phyloP scores from a whole-genome alignment of 2,888 invertebrate species.

The Thysanoteuthis rhombus region DNA sequence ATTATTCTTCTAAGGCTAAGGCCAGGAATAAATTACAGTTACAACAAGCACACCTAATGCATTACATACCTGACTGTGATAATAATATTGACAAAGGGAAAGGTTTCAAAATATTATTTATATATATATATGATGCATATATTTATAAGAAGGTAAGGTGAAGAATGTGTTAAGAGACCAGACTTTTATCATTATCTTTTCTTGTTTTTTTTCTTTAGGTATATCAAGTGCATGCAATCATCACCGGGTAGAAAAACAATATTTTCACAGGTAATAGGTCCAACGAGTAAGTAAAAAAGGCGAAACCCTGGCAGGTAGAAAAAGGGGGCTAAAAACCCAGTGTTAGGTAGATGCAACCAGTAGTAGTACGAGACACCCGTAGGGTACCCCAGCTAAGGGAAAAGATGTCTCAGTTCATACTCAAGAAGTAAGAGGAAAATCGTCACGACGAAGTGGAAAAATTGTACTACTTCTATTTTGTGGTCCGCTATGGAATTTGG shows the following conservation, averaged over 20 bases:
- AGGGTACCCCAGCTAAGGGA: too few relatives aligned
- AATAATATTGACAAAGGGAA: background rate
- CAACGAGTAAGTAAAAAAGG: background rate
- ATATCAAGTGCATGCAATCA: background rate
- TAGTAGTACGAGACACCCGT: too few relatives aligned
- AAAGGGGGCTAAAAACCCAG: background rate
- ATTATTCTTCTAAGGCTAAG: background rate
- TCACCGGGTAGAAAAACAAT: background rate
- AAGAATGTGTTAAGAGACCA: background rate
- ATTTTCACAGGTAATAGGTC: background rate
- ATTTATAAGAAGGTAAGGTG: background rate
- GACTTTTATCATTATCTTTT: too few relatives aligned
- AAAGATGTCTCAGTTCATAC: background rate
- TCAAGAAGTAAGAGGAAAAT: too few relatives aligned
- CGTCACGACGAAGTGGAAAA: too few relatives aligned
- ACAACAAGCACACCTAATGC: background rate
- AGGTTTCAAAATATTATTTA: background rate
- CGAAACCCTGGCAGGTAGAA: background rate
- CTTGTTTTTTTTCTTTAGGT: background rate
- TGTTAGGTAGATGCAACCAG: background rate
- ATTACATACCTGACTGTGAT: background rate
- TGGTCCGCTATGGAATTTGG: too few relatives aligned
- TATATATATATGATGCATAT: background rate
- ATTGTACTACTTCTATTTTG: too few relatives aligned
- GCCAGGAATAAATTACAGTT: background rate